These are phyloP conservation scores for Euclidia mi DNA, from an alignment of 2,888 invertebrate species.

Conservation along the genomic window DNA sequence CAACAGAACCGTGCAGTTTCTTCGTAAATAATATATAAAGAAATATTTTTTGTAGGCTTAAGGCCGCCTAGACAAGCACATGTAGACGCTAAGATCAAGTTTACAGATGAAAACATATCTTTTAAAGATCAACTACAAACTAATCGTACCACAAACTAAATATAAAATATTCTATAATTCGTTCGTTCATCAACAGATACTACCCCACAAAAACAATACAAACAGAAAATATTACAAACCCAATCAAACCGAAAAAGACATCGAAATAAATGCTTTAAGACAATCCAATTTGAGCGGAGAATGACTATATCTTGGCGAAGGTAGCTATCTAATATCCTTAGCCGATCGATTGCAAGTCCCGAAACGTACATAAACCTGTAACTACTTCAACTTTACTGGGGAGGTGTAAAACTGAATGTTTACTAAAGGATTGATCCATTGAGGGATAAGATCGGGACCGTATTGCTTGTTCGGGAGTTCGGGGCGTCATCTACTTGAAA, in stretches of 20 bases:
- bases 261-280: constrained; percentile 5
- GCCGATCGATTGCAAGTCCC: constrained; percentile 21
- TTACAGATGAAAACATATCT: no score
- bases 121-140: no score
- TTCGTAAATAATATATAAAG: no score
- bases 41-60: no score
- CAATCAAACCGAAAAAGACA: constrained; percentile 7
- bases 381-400: constrained; percentile 30
- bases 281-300: constrained; percentile 7
- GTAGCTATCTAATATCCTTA: constrained; percentile 8
- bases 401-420: constrained; percentile 24
- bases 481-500: no score
- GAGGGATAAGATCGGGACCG: neutral
- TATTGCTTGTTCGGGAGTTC: no score
- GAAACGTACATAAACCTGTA: constrained; percentile 31
- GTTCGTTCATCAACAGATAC: no score
- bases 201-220: neutral
- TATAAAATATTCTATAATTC: no score
- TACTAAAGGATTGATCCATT: constrained; percentile 6
- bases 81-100: no score
- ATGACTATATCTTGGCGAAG: constrained; percentile 5
- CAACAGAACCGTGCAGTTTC: no score
- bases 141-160: no score
- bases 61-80: no score
- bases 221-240: constrained; percentile 3